Evolutionary conservation across 2,888 invertebrate genomes (phyloP), one percentile per base, ranked within the genome.

Genomic region (Torymus auratus): DNA sequence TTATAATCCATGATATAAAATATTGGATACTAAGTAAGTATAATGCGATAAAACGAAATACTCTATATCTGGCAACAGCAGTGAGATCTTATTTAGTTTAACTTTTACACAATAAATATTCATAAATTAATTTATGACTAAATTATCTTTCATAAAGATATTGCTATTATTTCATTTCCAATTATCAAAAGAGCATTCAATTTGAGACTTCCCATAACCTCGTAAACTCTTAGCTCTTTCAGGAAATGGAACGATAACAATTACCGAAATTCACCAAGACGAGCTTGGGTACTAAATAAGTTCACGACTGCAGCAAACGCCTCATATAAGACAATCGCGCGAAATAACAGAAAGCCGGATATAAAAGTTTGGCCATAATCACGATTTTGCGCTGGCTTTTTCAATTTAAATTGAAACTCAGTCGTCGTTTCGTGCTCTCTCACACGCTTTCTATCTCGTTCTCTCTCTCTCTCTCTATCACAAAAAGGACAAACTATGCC

Each of bases 371-470:
- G 65, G 50, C 67, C 73, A 77, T 70, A 80, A 80, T 79, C 79
- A 72, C 65, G 72, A 82, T 75, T 68, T 72, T 70, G 41, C 64
- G 41, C 65, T 14, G 50, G 71, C 55, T 72, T 80, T 80, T 82
- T 80, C 77, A 77, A 80, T 80, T 82, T 70, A 80, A 82, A 77
- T 82, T 76, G 82, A 73, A 82, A 80, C 73, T 79, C 68, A 67
- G 67, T 55, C 61, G 71, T 68, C 65, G 69, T 28, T 53, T 12
- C 23, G 7, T 14, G 20, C 17, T 7, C 28, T 28, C 28, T 28
- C 28, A 2, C 2, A 3, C 28, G 3, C 28, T 28, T 7, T 41
- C 7, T 41, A 5, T 41, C 41, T 41, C 41, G 5, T 7, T 10
- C 41, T 41, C 7, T 41, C 41, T 10, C 41, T 7, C 7, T 28